Conservation (phyloP, 2,113 vertebrate species). For the Thymallus thymallus region DNA sequence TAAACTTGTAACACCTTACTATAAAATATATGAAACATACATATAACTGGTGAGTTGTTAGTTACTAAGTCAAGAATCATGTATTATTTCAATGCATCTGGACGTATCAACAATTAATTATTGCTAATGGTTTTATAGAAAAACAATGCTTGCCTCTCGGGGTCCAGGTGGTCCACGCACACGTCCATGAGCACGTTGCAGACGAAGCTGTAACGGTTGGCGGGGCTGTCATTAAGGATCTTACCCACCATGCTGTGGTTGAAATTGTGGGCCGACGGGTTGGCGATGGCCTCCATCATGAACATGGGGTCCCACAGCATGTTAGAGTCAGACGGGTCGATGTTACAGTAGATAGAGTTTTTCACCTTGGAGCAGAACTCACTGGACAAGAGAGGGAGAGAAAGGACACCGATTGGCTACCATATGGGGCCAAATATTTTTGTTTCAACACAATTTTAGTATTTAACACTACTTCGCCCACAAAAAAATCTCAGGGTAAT, state of each 20-base stretch:
- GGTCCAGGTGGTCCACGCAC: constrained; percentile 94
- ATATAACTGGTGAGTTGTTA: too few species aligned
- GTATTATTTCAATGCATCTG: too few species aligned
- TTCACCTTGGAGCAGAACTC: constrained; percentile 99
- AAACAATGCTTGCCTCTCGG: constrained; percentile 81
- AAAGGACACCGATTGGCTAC: too few species aligned
- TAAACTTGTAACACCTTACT: too few species aligned
- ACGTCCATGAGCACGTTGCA: constrained; percentile 98
- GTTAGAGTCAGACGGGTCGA: constrained; percentile 97
- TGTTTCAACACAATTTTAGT: background rate
- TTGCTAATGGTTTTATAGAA: too few species aligned
- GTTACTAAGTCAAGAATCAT: too few species aligned
- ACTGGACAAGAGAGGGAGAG: constrained; percentile 56
- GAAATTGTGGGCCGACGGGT: constrained; percentile 92
- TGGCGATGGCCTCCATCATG: constrained; percentile 97
- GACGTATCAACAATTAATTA: too few species aligned
- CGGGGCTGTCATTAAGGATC: constrained; percentile 93
- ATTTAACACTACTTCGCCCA: background rate
- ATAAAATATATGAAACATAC: too few species aligned
- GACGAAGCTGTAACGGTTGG: constrained; percentile 98
- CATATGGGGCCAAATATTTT: too few species aligned
- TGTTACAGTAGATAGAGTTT: constrained; percentile 98
- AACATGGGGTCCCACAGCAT: constrained; percentile 97
- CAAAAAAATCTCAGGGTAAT: background rate
- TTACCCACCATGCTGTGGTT: constrained; percentile 97